Evolutionary conservation across 2,888 invertebrate species (phyloP), one percentile per base, ranked within the genome.

Genomic region (Idaea dimidiata): DNA sequence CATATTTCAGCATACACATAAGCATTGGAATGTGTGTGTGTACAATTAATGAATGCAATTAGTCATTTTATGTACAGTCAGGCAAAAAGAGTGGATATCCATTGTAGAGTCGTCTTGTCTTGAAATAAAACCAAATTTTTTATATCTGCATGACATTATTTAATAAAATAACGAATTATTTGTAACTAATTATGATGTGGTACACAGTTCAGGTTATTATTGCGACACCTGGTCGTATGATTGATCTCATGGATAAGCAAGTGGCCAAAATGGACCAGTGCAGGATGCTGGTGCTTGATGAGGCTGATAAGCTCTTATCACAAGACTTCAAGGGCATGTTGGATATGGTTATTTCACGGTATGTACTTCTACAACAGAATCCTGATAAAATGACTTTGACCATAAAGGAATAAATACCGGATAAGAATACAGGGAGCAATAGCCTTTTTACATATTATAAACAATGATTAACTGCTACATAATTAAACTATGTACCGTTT

Each of bases 291-390:
- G 99, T 99, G 76, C 94, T 99, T 81, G 99, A 99, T 93, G 99
- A 99, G 94, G 99, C 99, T 73, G 99, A 99, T 90, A 99, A 99
- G 93, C 95, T 99, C 79, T 94, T 99, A 76, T 99, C 99, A 72
- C 98, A 99, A 94, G 99, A 99, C 94, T 99, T 99, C 89, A 98
- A 98, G 93, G 98, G 98, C 87, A 99, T 99, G 97, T 94, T 99
- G 86, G 99, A 99, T 93, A 97, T 97, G 93, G 97, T 99, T 83
- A 99, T 99, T 91, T 95, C 86, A 79, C 83, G 90, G 91, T 72
- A 66, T 54, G 63, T 55, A 7, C 17, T 54, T 53, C n/a, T n/a
- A n/a, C n/a, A n/a, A n/a, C n/a, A n/a, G n/a, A n/a, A n/a, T n/a
- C n/a, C n/a, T n/a, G n/a, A n/a, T n/a, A n/a, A n/a, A n/a, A n/a